Evolutionary conservation across 2,113 vertebrate species (phyloP).

Genomic region (Phaethornis superciliosus): DNA sequence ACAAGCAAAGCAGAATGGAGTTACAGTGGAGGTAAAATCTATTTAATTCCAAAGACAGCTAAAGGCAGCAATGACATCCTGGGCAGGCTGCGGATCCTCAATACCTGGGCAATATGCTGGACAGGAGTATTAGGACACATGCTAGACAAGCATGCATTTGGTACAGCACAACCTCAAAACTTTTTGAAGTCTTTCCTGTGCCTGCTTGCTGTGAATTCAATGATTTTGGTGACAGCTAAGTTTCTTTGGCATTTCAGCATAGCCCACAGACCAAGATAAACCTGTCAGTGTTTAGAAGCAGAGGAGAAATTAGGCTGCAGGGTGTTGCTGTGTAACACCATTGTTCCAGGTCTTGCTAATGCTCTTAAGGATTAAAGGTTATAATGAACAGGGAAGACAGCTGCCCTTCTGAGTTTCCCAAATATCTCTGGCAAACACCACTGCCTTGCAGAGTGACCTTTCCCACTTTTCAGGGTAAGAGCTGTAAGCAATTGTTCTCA

Average conservation of each 20-base stretch:
- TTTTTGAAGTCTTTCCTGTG: neutral
- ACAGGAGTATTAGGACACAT: neutral
- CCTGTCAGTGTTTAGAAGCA: neutral
- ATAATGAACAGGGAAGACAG: neutral
- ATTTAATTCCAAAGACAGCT: neutral
- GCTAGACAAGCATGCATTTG: neutral
- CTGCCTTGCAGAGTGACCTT: neutral
- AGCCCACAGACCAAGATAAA: slow-evolving; percentile 7
- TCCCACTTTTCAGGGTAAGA: neutral
- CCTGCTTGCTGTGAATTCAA: neutral
- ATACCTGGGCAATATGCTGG: neutral
- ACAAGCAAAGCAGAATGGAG: neutral
- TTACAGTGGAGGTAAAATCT: neutral
- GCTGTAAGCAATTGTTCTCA: neutral
- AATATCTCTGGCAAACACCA: slow-evolving; percentile 5
- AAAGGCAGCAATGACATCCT: neutral
- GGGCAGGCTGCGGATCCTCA: neutral
- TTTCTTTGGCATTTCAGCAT: neutral
- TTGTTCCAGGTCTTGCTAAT: slow-evolving; percentile 21
- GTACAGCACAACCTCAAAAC: neutral
- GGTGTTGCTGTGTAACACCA: slow-evolving; percentile 17
- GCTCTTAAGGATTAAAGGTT: slow-evolving; percentile 24
- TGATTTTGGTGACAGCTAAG: neutral
- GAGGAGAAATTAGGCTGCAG: neutral
- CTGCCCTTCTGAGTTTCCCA: neutral